A percentile compares a stretch with the other conserved stretches of the same genome.
Conservation (phyloP, 2,113 vertebrate species). For the Callipepla californica region DNA sequence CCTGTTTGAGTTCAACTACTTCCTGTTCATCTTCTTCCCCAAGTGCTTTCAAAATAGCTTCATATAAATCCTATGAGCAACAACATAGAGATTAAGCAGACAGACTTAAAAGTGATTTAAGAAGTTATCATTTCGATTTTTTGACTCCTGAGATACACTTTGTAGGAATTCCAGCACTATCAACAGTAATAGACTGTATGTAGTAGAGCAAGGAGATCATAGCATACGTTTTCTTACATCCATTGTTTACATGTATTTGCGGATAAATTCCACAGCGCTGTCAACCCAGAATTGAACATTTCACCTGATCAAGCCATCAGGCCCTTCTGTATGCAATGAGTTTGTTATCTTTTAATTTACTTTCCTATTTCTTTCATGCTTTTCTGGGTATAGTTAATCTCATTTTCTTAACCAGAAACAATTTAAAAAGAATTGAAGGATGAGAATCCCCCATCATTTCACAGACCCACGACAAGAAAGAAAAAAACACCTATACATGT, state of each 20-base stretch:
- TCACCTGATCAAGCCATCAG: neutral
- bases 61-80: conserved; percentile 86
- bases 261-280: neutral
- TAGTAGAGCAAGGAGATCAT: neutral
- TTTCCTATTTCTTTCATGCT: neutral
- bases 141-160: neutral
- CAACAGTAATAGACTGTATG: neutral
- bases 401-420: neutral
- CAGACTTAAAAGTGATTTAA: neutral
- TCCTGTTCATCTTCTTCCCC: conserved; percentile 78
- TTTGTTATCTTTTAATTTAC: neutral
- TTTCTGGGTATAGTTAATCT: neutral
- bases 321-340: neutral
- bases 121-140: neutral
- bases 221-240: neutral
- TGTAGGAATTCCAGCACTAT: neutral
- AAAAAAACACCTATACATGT: neutral
- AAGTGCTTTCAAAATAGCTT: conserved; percentile 78
- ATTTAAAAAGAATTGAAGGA: neutral
- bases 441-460: neutral
- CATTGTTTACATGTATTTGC: neutral
- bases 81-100: neutral
- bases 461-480: neutral
- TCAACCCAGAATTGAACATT: neutral
- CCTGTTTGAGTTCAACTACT: conserved; percentile 83